Base-by-base conservation (phyloP, 1,140 invertebrate genomes). In the Mya arenaria region DNA sequence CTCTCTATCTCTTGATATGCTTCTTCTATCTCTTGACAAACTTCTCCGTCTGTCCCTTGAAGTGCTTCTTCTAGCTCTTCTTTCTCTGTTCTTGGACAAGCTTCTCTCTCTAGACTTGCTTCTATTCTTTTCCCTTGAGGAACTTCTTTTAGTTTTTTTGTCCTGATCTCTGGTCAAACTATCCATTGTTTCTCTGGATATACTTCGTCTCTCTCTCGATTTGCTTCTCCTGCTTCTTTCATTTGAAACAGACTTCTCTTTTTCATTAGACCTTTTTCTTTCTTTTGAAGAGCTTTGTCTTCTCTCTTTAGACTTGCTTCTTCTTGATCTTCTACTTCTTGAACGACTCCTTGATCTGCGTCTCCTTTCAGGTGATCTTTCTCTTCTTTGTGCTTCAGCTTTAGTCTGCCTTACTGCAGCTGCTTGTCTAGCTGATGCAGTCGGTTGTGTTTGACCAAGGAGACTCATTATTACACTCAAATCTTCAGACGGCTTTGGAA, bases 1-100 rank as follows among this genome's bases (percentile, higher is more conserved):
- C 2, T 41, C 56, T n/a, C 68, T 80, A 25, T 83, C 80, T 23
- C 65, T 63, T 23, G 55, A 32, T 23, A 68, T 58, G 41, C 65
- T 77, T 75, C 68, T 66, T 25, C 56, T 72, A 13, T 72, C 37
- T 32, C 25, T 55, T 68, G 55, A 82, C 10, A 1, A 23, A 58
- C 75, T 73, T 28, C 36, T 23, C 55, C 32, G 28, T 37, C 75
- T 75, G 13, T 75, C 58, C 44, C 37, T 5, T 1, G 58, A 63
- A 34, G 48, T 23, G 19, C 52, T 36, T 72, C 68, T 71, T 71
- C 32, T 55, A 52, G 17, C 25, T 55, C n/a, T 30, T 32, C 48
- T n/a, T 55, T 19, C n/a, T n/a, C 55, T 36, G 37, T 73, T 34
- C 39, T 28, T 56, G 17, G 55, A 73, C n/a, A 19, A 25, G 60